Conservation (phyloP, 2,113 vertebrate genomes). For the Zapornia atra region DNA sequence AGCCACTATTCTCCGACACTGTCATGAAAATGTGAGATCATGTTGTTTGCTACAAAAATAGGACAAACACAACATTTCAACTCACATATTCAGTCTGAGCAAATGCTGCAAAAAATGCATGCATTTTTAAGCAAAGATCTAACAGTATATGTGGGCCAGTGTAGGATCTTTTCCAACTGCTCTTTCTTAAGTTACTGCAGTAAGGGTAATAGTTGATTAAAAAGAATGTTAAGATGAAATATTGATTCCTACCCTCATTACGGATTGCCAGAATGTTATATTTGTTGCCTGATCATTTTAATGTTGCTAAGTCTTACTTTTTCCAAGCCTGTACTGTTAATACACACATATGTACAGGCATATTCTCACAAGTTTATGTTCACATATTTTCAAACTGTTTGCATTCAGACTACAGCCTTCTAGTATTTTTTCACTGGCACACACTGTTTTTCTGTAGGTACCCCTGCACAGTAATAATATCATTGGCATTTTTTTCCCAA, state of each 20-base stretch:
- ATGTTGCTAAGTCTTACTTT: background rate
- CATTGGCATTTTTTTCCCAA: accelerated
- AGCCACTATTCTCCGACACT: background rate
- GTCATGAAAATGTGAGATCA: background rate
- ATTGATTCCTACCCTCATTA: background rate
- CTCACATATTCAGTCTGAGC: background rate
- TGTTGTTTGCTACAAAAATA: background rate
- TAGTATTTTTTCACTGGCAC: background rate
- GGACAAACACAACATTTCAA: background rate
- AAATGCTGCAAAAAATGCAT: background rate
- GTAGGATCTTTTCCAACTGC: background rate
- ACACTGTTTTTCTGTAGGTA: background rate
- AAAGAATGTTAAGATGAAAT: background rate
- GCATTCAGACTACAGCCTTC: background rate
- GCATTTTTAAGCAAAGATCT: background rate
- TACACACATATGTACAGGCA: background rate
- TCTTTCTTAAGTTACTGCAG: background rate
- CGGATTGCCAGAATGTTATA: background rate
- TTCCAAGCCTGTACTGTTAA: background rate
- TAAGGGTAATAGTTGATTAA: background rate
- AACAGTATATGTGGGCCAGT: background rate
- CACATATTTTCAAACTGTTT: background rate
- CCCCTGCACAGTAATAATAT: background rate
- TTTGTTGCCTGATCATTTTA: background rate
- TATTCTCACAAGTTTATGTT: background rate